Evolutionary conservation across 2,113 vertebrate species (phyloP).

Genomic region (Ammodytes dubius): DNA sequence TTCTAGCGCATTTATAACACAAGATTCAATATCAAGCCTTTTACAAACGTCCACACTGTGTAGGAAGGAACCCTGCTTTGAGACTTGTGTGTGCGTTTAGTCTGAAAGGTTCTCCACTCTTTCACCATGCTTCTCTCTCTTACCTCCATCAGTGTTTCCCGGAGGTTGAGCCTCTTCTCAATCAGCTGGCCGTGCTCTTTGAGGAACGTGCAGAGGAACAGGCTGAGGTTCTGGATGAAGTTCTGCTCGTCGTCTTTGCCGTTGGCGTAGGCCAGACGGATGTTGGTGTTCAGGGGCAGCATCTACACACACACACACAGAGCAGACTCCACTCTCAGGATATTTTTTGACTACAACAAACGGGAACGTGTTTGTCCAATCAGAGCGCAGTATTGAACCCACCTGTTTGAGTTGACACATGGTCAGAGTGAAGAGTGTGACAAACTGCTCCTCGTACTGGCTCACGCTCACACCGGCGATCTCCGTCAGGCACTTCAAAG

Average conservation of each 20-base stretch:
- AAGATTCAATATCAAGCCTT: too few relatives aligned
- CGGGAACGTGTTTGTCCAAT: rapidly evolving
- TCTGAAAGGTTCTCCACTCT: too few relatives aligned
- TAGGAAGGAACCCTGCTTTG: too few relatives aligned
- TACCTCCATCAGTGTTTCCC: slow-evolving; percentile 98
- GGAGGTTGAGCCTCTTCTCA: slow-evolving; percentile 95
- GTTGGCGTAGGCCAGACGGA: slow-evolving; percentile 95
- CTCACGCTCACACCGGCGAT: slow-evolving; percentile 98
- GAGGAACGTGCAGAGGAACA: slow-evolving; percentile 98
- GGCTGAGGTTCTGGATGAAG: slow-evolving; percentile 99
- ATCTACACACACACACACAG: slow-evolving; percentile 83
- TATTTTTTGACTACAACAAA: background rate
- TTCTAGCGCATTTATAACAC: too few relatives aligned
- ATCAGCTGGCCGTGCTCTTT: slow-evolving; percentile 98
- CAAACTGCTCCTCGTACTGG: slow-evolving; percentile 98
- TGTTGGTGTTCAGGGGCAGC: slow-evolving; percentile 99
- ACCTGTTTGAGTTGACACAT: slow-evolving; percentile 99
- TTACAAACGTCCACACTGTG: too few relatives aligned
- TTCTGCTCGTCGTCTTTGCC: slow-evolving; percentile 99
- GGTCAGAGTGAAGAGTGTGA: slow-evolving; percentile 96
- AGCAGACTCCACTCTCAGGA: background rate
- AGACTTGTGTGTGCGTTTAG: too few relatives aligned
- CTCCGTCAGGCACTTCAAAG: slow-evolving; percentile 99
- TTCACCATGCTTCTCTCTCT: background rate
- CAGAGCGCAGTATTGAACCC: background rate